Evolutionary conservation across 1,140 invertebrate genomes (phyloP), one percentile per base, ranked within the genome.

Genomic region (Littorina saxatilis): DNA sequence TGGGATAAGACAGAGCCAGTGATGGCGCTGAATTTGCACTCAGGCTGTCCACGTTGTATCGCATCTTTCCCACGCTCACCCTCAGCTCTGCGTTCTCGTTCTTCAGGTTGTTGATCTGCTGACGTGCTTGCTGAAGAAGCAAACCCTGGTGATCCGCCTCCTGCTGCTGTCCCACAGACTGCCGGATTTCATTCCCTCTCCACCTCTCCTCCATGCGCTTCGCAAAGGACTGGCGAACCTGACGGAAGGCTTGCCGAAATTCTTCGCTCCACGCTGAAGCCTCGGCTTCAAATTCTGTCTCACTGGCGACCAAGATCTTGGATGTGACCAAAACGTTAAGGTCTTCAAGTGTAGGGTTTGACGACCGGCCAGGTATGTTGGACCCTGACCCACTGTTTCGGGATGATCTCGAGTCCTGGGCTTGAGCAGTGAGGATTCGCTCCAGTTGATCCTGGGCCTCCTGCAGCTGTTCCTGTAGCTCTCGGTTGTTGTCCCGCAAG

Each of bases 391-490:
- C 29, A 32, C 27, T 11, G 32, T 68, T 39, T 27, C 40, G 70
- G 20, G 32, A 43, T 2, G 66, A 76, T 7, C 32, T 20, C 35
- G 17, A 35, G 15, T 68, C 29, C 5, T 9, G 4, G 50, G 74
- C 50, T 35, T 11, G 20, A 32, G 47, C 74, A 23, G 32, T 35
- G 13, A 37, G 32, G 35, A 58, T 17, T 20, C 29, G 74, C 35
- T 78, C 76, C 35, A 78, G 39, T 37, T 58, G 35, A n/a, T 63
- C 76, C 76, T 78, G 76, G 35, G 58, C 76, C 9, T 63, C 76
- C 58, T 78, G 76, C 55, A 78, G 58, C 76, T 78, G 55, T 29
- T 78, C 76, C 58, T 66, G 55, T 1, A 78, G 76, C n/a, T 78
- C 55, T 3, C 76, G 76, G 58, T 78, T 78, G 55, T 78, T 78